Conservation (phyloP, 2,797 vertebrate species). For the Chaetophractus vellerosus region DNA sequence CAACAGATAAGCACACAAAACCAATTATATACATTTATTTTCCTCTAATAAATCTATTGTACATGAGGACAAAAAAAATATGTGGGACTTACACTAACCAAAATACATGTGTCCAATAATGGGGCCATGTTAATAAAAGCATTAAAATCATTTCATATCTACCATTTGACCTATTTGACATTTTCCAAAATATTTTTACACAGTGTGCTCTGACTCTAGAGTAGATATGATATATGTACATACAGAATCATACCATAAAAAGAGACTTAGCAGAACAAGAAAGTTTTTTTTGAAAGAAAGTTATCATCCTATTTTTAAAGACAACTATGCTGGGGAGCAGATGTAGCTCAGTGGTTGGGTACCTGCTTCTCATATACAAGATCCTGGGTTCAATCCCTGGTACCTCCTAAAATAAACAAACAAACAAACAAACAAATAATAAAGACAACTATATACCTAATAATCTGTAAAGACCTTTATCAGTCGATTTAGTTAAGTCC, state of each 20-base stretch:
- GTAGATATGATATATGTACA: not conserved
- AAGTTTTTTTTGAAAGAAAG: not conserved
- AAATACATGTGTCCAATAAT: not conserved
- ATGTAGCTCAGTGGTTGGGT: too few relatives aligned
- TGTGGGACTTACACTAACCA: not conserved
- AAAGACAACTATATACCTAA: constrained; percentile 33
- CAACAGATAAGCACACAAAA: constrained; percentile 51
- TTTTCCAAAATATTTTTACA: constrained; percentile 57
- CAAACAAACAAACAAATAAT: not conserved
- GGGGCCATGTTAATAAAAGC: constrained; percentile 4
- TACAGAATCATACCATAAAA: constrained; percentile 2
- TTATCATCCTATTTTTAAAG: constrained; percentile 36
- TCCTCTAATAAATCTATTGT: not conserved
- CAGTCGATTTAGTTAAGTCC: constrained; percentile 8
- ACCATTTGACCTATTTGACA: constrained; percentile 20
- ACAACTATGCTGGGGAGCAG: not conserved
- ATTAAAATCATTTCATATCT: not conserved
- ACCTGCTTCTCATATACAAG: too few relatives aligned
- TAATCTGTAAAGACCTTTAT: not conserved
- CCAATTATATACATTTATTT: not conserved
- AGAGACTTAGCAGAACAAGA: not conserved
- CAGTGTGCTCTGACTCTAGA: not conserved
- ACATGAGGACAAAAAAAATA: not conserved
- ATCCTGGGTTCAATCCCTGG: too few relatives aligned
- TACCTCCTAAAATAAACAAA: too few relatives aligned